Evolutionary conservation across 2,113 vertebrate species (phyloP), one percentile per base, ranked within the genome.

Genomic region (Chionodraco myersi): DNA sequence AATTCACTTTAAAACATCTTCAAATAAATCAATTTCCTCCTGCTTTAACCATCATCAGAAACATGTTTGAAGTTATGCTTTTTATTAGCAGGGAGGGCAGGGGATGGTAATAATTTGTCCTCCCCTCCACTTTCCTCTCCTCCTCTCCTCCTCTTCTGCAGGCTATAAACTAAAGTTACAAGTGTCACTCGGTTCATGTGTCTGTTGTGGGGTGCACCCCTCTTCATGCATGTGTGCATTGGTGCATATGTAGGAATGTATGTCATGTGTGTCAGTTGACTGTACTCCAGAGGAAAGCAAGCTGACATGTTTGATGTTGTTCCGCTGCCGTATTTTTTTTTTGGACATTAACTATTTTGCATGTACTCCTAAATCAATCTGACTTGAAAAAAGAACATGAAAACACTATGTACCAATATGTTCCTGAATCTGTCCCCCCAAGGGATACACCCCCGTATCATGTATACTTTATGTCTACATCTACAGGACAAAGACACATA

Each of bases 21-120:
- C 86, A 95, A 93, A 94, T 94, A 93, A 91, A 93, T 94, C 92
- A 93, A 92, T 94, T 93, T 93, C 87, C 90, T 86, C 83, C 86
- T 89, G 83, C 91, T 92, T 94, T 94, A 93, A 90, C 86, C 89
- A 79, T 93, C 93, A 94, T 94, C 93, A 94, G 91, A 92, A 92
- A 86, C 93, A 89, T 91, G 92, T 94, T 94, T 94, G 94, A 94
- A 93, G 92, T 92, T 90, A 72, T 85, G 86, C 84, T 89, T 86
- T 94, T 91, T 93, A 91, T 90, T 90, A 92, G 84, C 75, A 30
- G 86, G 78, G 72, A 87, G 89, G 87, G 88, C 64, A 88, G 70
- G 82, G 85, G 80, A 85, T 91, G 87, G 90, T 86, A 85, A 88
- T 93, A 83, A 84, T 92, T 89, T 88, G 83, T 82, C 81, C 80